Percentiles rank a stretch among this genome's conserved stretches.
phyloP scores from a whole-genome alignment of 2,888 invertebrate species.

The Chrysopilus asiliformis region DNA sequence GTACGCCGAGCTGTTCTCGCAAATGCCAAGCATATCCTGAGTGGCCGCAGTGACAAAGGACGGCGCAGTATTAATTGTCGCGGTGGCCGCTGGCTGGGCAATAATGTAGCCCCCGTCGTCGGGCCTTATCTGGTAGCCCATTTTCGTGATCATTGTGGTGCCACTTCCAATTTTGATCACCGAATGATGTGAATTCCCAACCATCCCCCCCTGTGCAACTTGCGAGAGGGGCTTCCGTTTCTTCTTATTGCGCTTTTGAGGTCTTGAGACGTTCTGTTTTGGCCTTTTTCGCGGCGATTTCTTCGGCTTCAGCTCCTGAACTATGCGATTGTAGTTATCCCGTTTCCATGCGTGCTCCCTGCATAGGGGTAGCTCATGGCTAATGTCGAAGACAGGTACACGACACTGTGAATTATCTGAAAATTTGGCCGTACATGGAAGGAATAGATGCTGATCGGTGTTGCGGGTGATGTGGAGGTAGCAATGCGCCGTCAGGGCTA shows the following conservation, averaged over 20 bases:
- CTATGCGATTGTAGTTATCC: slow-evolving; percentile 68
- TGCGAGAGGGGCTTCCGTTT: slow-evolving; percentile 25
- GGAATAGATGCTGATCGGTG: slow-evolving; percentile 68
- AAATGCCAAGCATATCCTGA: slow-evolving; percentile 35
- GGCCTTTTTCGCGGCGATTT: slow-evolving; percentile 51
- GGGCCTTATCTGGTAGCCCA: background rate
- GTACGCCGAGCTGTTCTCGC: slow-evolving; percentile 48
- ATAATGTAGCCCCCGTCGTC: slow-evolving; percentile 12
- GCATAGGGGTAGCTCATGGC: slow-evolving; percentile 72
- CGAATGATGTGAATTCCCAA: slow-evolving; percentile 5
- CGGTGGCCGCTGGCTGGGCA: slow-evolving; percentile 12
- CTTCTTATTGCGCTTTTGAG: slow-evolving; percentile 45
- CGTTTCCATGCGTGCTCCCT: slow-evolving; percentile 72
- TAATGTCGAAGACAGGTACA: slow-evolving; percentile 62
- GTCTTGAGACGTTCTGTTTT: slow-evolving; percentile 41
- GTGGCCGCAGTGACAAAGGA: slow-evolving; percentile 22
- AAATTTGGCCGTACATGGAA: slow-evolving; percentile 68
- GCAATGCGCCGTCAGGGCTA: slow-evolving; percentile 57
- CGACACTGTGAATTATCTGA: slow-evolving; percentile 65
- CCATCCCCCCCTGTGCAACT: slow-evolving; percentile 20
- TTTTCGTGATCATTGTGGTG: background rate
- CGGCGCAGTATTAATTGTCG: slow-evolving; percentile 3
- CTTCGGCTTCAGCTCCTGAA: slow-evolving; percentile 63
- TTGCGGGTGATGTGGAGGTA: slow-evolving; percentile 73
- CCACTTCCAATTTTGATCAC: background rate